Base-by-base conservation (phyloP, 2,113 vertebrate species). In the Labeo catla region DNA sequence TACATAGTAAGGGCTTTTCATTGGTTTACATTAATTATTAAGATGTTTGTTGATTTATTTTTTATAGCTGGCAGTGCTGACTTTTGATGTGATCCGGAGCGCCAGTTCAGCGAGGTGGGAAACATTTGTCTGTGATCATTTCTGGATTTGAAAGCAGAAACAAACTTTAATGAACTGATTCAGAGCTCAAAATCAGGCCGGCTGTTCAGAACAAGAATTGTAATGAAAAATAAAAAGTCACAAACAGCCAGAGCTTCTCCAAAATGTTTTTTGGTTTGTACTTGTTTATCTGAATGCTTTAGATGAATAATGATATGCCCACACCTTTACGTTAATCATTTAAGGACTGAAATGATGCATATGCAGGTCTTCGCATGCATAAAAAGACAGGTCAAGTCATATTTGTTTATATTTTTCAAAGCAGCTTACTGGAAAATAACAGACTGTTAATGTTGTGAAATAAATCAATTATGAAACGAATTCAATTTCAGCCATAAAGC, bases 31-130 rank as follows among this genome's bases (percentile, higher is more conserved):
- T 94, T 65, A 91, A 89, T 93, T 90, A 94, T 94, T 95, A 84
- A 94, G 91, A 87, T 92, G 92, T 93, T 92, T 93, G 91, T 91
- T 92, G 91, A 92, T 92, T 92, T 92, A 87, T 93, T 89, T 93
- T 92, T 91, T 87, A 92, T 92, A 87, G 85, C 91, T 89, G 90
- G 49, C 8, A 90, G 90, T 90, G 88, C 87, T 90, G 86, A 90
- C 87, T 89, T 93, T 93, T 94, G 92, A 93, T 91, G 87, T 89
- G 88, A 65, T 94, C 91, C 91, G 88, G 63, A 74, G 88, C 82
- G 84, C 88, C 84, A 84, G 85, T 85, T 87, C 90, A 88, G 84
- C 13, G 45, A 59, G 54, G 84, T 84, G 76, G 79, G 77, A 65
- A 57, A 61, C 34, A 12, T 66, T 47, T 74, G 45, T 23, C 45